These are phyloP conservation scores for Pampus argenteus DNA, from an alignment of 2,797 vertebrate genomes.

Conservation along the genomic window DNA sequence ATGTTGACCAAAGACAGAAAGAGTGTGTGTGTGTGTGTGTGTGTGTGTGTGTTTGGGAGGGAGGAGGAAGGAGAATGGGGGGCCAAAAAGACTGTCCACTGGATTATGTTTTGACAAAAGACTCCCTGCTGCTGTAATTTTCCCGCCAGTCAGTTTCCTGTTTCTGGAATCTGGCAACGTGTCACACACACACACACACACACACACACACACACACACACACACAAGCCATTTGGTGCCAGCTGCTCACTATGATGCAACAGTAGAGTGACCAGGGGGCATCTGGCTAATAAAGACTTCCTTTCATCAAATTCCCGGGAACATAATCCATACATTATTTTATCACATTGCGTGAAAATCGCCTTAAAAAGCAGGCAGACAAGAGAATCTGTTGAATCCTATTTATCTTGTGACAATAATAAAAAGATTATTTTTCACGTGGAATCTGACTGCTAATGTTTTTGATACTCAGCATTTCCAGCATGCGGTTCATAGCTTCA, in stretches of 20 bases:
- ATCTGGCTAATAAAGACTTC: constrained; percentile 71
- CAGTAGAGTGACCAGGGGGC: constrained; percentile 56
- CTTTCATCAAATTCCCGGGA: constrained; percentile 67
- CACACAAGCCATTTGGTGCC: constrained; percentile 57
- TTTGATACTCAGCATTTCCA: constrained; percentile 21
- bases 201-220: constrained; percentile 46
- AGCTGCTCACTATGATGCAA: constrained; percentile 77
- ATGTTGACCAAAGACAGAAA: constrained; percentile 23
- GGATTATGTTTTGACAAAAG: constrained; percentile 77
- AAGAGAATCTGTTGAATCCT: constrained; percentile 39
- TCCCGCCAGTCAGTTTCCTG: constrained; percentile 78
- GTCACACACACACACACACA: constrained; percentile 31
- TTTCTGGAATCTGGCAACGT: constrained; percentile 74
- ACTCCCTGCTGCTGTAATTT: constrained; percentile 64
- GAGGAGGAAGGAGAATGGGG: not conserved
- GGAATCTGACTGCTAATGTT: constrained; percentile 23
- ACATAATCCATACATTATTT: constrained; percentile 72
- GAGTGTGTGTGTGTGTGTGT: constrained; percentile 9
- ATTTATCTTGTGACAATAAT: constrained; percentile 53
- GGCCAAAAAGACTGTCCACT: constrained; percentile 42
- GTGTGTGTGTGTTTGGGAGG: not conserved
- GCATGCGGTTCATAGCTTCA: constrained; percentile 33
- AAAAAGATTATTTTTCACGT: constrained; percentile 52
- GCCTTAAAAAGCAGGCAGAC: constrained; percentile 47
- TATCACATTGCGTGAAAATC: constrained; percentile 45